phyloP scores from a whole-genome alignment of 2,797 vertebrate genomes.

The Urocyon cinereoargenteus region DNA sequence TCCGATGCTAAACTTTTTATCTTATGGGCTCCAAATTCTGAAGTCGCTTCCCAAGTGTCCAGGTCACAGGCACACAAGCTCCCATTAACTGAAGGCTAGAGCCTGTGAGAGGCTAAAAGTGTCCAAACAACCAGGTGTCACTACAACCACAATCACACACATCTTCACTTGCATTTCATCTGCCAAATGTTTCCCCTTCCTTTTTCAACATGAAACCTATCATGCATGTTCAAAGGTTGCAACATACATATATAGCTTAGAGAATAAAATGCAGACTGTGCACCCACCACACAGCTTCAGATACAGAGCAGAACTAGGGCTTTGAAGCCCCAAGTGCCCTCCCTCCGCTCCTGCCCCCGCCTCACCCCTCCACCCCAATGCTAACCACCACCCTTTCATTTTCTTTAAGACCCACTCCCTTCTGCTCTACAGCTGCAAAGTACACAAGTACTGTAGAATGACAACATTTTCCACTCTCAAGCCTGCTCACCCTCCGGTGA shows the following conservation, averaged over 20 bases:
- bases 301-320: not conserved
- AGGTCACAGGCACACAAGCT: not conserved
- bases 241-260: not conserved
- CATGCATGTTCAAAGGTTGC: not conserved
- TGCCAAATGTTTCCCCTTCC: not conserved
- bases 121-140: not conserved
- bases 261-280: not conserved
- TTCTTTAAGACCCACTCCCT: not conserved
- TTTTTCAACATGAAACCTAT: not conserved
- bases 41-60: not conserved
- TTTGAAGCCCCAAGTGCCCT: rapidly evolving
- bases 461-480: not conserved
- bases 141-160: not conserved
- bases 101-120: not conserved
- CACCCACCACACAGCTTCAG: not conserved
- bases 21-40: not conserved
- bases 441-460: not conserved
- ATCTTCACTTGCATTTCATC: not conserved
- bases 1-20: not conserved
- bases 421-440: not conserved
- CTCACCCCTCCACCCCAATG: too few species aligned
- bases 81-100: not conserved
- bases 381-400: not conserved
- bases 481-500: not conserved
- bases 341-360: not conserved